Percentiles rank a stretch among this genome's conserved stretches.
phyloP scores from a whole-genome alignment of 2,797 vertebrate genomes.

The Gambusia yucatana region DNA sequence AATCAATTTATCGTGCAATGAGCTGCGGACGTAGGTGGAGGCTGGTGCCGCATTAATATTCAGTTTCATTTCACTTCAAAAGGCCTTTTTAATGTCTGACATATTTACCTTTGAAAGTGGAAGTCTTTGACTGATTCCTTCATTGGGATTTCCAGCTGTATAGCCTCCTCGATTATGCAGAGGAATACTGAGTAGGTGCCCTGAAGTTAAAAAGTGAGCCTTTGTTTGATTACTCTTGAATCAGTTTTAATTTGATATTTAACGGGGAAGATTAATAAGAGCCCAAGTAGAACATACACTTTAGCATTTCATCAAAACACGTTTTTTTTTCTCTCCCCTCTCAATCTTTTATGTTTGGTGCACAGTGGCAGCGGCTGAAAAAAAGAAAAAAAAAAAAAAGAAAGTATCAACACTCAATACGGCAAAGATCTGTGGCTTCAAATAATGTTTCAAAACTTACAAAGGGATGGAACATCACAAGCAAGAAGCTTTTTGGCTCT shows the following conservation, averaged over 20 bases:
- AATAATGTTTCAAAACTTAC: not conserved
- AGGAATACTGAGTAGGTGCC: constrained; percentile 48
- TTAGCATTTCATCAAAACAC: constrained; percentile 1
- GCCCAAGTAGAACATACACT: constrained; percentile 2
- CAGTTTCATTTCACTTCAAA: constrained; percentile 70
- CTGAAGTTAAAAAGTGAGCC: constrained; percentile 6
- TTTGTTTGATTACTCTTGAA: constrained; percentile 25
- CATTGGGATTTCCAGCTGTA: constrained; percentile 42
- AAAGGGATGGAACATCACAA: constrained; percentile 12
- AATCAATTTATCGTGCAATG: constrained; percentile 69
- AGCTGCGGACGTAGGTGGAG: constrained; percentile 51
- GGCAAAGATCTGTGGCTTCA: not conserved
- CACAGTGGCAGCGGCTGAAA: not conserved
- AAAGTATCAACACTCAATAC: not conserved
- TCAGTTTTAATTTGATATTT: constrained; percentile 23
- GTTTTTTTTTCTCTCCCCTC: not conserved
- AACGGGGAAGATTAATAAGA: constrained; percentile 6
- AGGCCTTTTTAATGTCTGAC: constrained; percentile 63
- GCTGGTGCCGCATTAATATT: constrained; percentile 63
- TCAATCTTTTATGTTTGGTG: not conserved
- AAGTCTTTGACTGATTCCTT: constrained; percentile 57
- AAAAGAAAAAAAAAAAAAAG: not conserved
- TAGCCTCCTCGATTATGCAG: constrained; percentile 24
- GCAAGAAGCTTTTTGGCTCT: not conserved
- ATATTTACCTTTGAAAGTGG: constrained; percentile 63